Evolutionary conservation across 2,113 vertebrate species (phyloP), one percentile per base, ranked within the genome.

Genomic region (Dryoscopus gambensis): DNA sequence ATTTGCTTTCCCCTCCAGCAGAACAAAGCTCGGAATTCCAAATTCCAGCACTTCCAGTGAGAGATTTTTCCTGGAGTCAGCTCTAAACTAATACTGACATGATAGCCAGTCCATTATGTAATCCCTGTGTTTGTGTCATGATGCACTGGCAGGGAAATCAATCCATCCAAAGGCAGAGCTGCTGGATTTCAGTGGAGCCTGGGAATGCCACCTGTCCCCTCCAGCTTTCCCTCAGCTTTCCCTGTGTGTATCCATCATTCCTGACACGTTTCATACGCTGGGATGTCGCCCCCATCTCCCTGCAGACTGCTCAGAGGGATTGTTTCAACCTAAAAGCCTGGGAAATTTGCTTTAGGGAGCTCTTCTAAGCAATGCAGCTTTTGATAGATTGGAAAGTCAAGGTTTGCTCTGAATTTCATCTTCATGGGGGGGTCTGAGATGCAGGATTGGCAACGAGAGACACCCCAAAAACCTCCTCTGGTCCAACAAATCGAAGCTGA

Each of bases 61-160:
- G 82, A 40, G 81, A 59, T 96, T 95, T 96, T 94, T 91, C 82
- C 97, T 93, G 7, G 68, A 98, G 92, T 97, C 97, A 97, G 97
- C 97, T 96, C 97, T 96, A 87, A 97, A 97, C 94, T 90, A 86
- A 97, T 52, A 79, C 90, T 97, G 96, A 93, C 93, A 89, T 97
- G 89, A 70, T 5, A 78, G 96, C 87, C 86, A 67, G 96, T 95
- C 82, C 74, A 82, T 95, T 84, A 84, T 60, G 79, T 30, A 86
- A 86, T 84, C 93, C 89, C 91, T 70, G 63, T 90, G 95, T 92
- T 96, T 94, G 78, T 96, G 95, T 91, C 97, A 96, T 89, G 90
- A 79, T 27, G 44, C 95, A 95, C 76, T 76, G 96, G 95, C 97
- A 95, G 95, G 91, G 89, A 91, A 94, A 97, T 97, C 96, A 93